Percentiles rank a stretch among this genome's conserved stretches.
phyloP scores from a whole-genome alignment of 2,888 invertebrate genomes.

The Elysia crispata region DNA sequence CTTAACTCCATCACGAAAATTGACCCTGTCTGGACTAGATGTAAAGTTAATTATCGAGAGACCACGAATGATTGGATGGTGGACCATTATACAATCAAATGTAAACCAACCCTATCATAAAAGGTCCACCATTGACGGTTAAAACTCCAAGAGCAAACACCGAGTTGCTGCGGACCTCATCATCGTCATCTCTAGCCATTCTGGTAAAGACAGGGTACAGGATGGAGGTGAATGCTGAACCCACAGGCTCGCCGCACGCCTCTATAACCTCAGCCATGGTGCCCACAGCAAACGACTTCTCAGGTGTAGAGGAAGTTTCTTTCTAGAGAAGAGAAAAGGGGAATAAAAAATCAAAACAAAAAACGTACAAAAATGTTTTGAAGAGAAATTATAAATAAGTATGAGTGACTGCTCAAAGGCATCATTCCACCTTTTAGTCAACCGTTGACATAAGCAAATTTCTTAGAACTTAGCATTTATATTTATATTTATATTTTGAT shows the following conservation, averaged over 20 bases:
- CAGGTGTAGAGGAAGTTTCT: slow-evolving; percentile 83
- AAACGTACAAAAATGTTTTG: not conserved
- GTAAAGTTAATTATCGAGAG: no score
- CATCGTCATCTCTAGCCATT: slow-evolving; percentile 82
- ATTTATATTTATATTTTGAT: no score
- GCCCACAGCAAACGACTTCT: slow-evolving; percentile 86
- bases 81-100: not conserved
- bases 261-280: slow-evolving; percentile 86
- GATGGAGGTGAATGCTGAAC: slow-evolving; percentile 81
- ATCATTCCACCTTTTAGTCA: no score
- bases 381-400: not conserved
- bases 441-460: no score
- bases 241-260: slow-evolving; percentile 79
- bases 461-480: no score
- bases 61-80: no score
- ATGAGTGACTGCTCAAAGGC: no score
- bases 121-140: slow-evolving; percentile 81
- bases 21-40: no score
- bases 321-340: slow-evolving; percentile 78
- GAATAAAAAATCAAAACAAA: not conserved
- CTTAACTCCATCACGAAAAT: no score
- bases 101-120: slow-evolving; percentile 57
- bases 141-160: slow-evolving; percentile 87
- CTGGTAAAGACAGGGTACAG: slow-evolving; percentile 83
- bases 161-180: slow-evolving; percentile 87